Base-by-base conservation (phyloP, 2,113 vertebrate species). In the Rattus rattus region DNA sequence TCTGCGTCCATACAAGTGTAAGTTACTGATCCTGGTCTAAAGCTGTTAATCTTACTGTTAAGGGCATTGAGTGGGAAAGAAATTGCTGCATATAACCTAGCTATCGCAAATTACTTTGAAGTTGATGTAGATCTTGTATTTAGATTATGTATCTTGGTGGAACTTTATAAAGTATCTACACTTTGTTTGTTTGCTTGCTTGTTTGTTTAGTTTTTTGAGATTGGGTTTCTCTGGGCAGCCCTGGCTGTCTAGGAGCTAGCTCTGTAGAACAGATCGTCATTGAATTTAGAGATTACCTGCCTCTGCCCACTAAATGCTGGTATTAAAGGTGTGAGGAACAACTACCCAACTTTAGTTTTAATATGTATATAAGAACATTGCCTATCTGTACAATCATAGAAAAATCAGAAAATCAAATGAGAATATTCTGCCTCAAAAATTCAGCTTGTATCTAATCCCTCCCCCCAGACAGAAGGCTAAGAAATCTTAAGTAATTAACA, bases 401-500 rank as follows among this genome's bases (percentile, higher is more conserved):
- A 95, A 90, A 83, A 79, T 22, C 28, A 84, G 52, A 26, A 72
- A n/a, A 93, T 91, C 92, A 94, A 92, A 63, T 92, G 76, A 96
- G 47, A 92, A 65, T 90, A 96, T 89, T 93, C 52, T 89, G 56
- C 93, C 54, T 75, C 22, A 49, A 92, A 90, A 96, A 33, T 94
- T 92, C 43, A 80, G 59, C 69, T 76, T 49, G 56, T 95, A 9
- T 12, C 63, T 63, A 88, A 79, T 96, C 43, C 43, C 43, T 43
- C 43, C 43, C 43, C 43, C 43, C 43, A 43, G 43, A 88, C 91
- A 67, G 72, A 94, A 94, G 59, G 19, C 81, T 72, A 90, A 92
- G 65, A 95, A 93, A 76, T 49, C 91, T 87, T 97, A 73, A 94
- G 10, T 93, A 91, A 75, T 59, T 85, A 96, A 81, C n/a, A 94